Evolutionary conservation across 1,140 invertebrate species (phyloP).

Genomic region (Saccostrea echinata): DNA sequence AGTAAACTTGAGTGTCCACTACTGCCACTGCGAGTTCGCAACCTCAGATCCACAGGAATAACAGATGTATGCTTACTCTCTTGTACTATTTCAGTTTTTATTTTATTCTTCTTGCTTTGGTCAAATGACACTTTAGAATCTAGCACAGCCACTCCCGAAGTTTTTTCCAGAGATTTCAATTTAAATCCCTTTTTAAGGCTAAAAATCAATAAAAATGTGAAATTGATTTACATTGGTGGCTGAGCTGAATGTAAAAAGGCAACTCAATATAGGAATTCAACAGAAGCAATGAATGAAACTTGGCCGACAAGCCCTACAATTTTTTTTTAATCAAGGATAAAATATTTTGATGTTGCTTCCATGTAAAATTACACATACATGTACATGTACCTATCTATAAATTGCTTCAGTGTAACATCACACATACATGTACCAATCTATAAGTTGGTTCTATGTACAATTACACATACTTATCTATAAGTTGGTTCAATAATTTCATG

Average conservation of each 20-base stretch:
- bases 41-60: slow-evolving; percentile 46
- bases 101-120: slow-evolving; percentile 29
- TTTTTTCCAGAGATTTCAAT: slow-evolving; percentile 9
- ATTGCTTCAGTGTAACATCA: neutral
- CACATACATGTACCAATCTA: slow-evolving; percentile 50
- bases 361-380: no score
- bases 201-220: neutral
- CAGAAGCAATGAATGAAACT: no score
- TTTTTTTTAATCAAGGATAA: no score
- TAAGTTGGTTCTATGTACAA: slow-evolving; percentile 56
- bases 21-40: slow-evolving; percentile 51
- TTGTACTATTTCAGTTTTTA: slow-evolving; percentile 43
- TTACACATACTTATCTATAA: slow-evolving; percentile 54
- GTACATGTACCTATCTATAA: no score
- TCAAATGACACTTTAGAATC: slow-evolving; percentile 52
- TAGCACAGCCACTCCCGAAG: slow-evolving; percentile 19
- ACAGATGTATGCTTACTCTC: neutral
- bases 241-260: no score
- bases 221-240: no score
- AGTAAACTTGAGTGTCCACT: slow-evolving; percentile 58
- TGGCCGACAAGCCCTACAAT: no score
- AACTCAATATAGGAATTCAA: no score
- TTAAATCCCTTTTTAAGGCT: slow-evolving; percentile 34
- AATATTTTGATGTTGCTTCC: no score
- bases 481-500: slow-evolving; percentile 66